Evolutionary conservation across 2,888 invertebrate species (phyloP).

Genomic region (Ptilodon capucinus): DNA sequence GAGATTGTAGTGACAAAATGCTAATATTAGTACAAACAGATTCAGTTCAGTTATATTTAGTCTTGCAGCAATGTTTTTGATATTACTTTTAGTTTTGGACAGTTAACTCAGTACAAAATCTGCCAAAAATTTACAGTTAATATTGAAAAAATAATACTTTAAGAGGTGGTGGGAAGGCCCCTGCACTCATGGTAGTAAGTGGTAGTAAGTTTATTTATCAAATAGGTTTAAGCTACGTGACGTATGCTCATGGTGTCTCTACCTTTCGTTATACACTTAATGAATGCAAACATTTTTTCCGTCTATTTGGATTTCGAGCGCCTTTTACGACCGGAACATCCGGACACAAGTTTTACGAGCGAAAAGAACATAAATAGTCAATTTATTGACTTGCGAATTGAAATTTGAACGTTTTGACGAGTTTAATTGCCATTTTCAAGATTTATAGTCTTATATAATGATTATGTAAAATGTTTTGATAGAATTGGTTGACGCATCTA

Average conservation of each 20-base stretch:
- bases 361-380: not conserved
- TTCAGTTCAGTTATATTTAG: no score
- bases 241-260: constrained; percentile 17
- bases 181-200: no score
- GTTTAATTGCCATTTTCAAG: not conserved
- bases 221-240: not conserved
- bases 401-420: not conserved
- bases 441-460: not conserved
- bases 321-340: not conserved
- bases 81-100: no score
- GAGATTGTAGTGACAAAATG: no score
- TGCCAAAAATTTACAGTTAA: no score
- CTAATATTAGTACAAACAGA: no score
- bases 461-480: not conserved
- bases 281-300: constrained; percentile 30
- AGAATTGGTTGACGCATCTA: not conserved
- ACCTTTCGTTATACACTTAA: constrained; percentile 25
- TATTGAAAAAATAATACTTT: no score
- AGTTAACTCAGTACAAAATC: no score
- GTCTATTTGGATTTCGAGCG: constrained; percentile 13
- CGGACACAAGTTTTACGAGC: not conserved
- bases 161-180: no score
- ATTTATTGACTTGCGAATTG: not conserved
- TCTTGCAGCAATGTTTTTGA: no score
- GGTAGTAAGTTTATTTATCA: no score